Evolutionary conservation across 2,888 invertebrate species (phyloP).

Genomic region (Heteromurus nitidus): DNA sequence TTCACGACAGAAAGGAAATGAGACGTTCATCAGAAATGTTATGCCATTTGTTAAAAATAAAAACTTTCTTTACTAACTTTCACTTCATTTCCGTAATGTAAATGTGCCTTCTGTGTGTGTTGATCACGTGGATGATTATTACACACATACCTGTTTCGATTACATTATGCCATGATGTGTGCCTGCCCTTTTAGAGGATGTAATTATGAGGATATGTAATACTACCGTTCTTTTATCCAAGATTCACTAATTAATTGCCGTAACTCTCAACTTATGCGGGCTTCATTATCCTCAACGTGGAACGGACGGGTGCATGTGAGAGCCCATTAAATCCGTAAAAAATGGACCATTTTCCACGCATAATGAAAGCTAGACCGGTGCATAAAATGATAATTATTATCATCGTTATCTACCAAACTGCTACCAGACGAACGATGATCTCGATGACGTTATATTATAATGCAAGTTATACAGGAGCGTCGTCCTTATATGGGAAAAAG

Average conservation of each 20-base stretch:
- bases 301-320: not conserved
- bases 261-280: not conserved
- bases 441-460: constrained; percentile 9
- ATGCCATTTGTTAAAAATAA: too few relatives aligned
- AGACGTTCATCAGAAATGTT: not conserved
- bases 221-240: too few relatives aligned
- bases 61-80: too few relatives aligned
- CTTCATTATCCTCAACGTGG: too few relatives aligned
- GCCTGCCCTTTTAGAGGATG: too few relatives aligned
- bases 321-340: constrained; percentile 26
- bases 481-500: constrained; percentile 45
- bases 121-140: too few relatives aligned
- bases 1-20: constrained; percentile 9
- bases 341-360: constrained; percentile 22
- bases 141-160: too few relatives aligned
- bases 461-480: constrained; percentile 24
- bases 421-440: not conserved
- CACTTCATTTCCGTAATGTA: too few relatives aligned
- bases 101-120: too few relatives aligned
- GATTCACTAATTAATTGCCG: constrained; percentile 12
- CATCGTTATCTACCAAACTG: constrained; percentile 37
- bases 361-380: constrained; percentile 23
- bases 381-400: constrained; percentile 50
- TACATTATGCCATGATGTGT: too few relatives aligned
- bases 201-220: too few relatives aligned